These are phyloP conservation scores for Drosophila burlai DNA, from an alignment of 1,140 invertebrate genomes.

Conservation along the genomic window DNA sequence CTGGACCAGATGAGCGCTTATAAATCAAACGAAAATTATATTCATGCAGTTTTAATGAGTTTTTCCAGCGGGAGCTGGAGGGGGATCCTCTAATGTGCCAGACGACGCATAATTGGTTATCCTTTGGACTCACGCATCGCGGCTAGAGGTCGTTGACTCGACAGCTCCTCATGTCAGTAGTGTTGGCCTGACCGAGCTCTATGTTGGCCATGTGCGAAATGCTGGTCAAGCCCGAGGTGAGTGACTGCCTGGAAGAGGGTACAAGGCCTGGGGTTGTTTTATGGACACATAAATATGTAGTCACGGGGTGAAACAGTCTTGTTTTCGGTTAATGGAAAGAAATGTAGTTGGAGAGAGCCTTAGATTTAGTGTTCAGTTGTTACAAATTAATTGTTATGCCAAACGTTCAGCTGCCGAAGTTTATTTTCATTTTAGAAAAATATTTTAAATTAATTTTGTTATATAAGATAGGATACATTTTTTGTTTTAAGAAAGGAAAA, in stretches of 20 bases:
- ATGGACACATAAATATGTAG: neutral
- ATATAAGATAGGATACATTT: neutral
- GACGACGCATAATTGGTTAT: constrained; percentile 74
- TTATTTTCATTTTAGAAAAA: too few relatives aligned
- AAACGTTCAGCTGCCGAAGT: too few relatives aligned
- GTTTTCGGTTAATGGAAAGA: constrained; percentile 9
- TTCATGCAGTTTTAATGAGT: constrained; percentile 83
- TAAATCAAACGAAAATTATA: constrained; percentile 83
- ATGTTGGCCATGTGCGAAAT: constrained; percentile 46
- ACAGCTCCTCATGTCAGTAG: constrained; percentile 37
- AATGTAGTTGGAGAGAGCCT: neutral
- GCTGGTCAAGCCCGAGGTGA: constrained; percentile 34
- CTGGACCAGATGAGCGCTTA: constrained; percentile 69
- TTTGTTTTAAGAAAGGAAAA: neutral
- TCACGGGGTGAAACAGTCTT: constrained; percentile 14
- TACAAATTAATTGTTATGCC: constrained; percentile 7
- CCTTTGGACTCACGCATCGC: constrained; percentile 53
- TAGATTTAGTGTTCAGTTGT: constrained; percentile 6
- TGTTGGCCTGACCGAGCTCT: constrained; percentile 13
- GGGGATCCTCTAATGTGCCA: constrained; percentile 55
- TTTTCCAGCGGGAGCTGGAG: constrained; percentile 31
- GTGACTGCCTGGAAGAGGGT: neutral
- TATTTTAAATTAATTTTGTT: neutral
- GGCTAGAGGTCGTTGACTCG: constrained; percentile 65
- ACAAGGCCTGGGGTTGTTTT: constrained; percentile 12